Base-by-base conservation (phyloP, 2,888 invertebrate genomes). In the Argyresthia albistria region DNA sequence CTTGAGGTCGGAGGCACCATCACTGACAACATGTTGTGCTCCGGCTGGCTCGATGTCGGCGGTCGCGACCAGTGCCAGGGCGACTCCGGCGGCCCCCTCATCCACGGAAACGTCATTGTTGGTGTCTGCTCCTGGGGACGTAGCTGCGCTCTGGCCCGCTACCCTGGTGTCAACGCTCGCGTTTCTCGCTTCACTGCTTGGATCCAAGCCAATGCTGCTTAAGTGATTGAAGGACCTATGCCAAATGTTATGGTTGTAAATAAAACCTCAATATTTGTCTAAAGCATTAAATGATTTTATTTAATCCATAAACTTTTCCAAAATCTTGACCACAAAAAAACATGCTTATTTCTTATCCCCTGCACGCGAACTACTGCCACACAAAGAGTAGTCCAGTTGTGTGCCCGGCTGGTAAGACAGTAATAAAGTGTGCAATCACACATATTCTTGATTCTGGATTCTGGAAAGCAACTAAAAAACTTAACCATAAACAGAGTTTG, bases 1-100 rank as follows among this genome's bases (percentile, higher is more conserved):
- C 50, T 52, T 8, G 60, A 64, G 35, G 55, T 64, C 12, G 66
- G 71, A 0, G 35, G 35, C 4, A 47, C 54, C 1, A 51, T 73
- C 15, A 69, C 69, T 4, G 64, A 57, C 47, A 70, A 67, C 58
- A 72, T 77, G 76, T 36, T 78, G 55, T 80, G 79, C 61, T 64
- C 75, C 9, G 79, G 76, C 2, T 71, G 69, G 66, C 59, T 76
- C 45, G 69, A 72, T 46, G 73, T 73, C 6, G 80, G 78, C 8
- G 73, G 76, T 11, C 69, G 79, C 14, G 80, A 75, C 61, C 78
- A 76, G 62, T 81, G 81, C 62, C 63, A 67, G 59, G 74, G 72
- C 1, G 80, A 78, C 60, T 69, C 69, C 12, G 77, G 77, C 1
- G 70, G 75, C 43, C 76, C 77, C 11, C 68, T 76, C 16, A 62